Evolutionary conservation across 2,888 invertebrate species (phyloP), one percentile per base, ranked within the genome.

Genomic region (Tiliacea citrago): DNA sequence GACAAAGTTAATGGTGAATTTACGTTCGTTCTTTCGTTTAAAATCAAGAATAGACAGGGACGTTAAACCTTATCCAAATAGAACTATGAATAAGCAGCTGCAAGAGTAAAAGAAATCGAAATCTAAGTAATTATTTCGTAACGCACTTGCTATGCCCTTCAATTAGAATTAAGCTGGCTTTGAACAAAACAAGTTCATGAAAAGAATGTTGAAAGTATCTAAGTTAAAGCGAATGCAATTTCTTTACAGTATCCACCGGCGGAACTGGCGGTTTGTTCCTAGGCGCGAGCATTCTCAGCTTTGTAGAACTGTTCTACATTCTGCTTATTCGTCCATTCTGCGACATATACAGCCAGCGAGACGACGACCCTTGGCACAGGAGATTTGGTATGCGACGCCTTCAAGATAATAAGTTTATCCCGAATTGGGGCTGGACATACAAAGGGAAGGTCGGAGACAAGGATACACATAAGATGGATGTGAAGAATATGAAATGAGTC

Each of bases 281-380:
- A 21, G 97, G 97, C 13, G 97, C 97, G 1, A 97, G 97, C 85
- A 91, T 97, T n/a, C 93, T 97, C 0, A 97, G 97, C 86, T 97
- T 97, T 84, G 97, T 97, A 18, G 97, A 97, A 87, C 93, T 97
- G 9, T 87, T 97, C 47, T 97, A 97, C 89, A 97, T 97, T 80
- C 90, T 97, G 35, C 94, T 93, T 81, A 93, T 92, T 86, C 95
- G 91, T 86, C 96, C 96, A 3, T 95, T 96, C 82, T 96, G 94
- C 82, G 95, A 96, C 74, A 93, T 96, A 74, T 96, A 96, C 88
- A 95, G 91, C 45, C 94, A 93, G 63, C 90, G 93, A n/a, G 90
- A 92, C n/a, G 92, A 95, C 24, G 96, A 96, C 75, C 93, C 91
- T 1, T 96, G 96, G 96, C 91, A 95, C 79, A 90, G 91, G 73